These are phyloP conservation scores for Thymelicus lineola DNA, from an alignment of 2,888 invertebrate genomes.

Conservation along the genomic window DNA sequence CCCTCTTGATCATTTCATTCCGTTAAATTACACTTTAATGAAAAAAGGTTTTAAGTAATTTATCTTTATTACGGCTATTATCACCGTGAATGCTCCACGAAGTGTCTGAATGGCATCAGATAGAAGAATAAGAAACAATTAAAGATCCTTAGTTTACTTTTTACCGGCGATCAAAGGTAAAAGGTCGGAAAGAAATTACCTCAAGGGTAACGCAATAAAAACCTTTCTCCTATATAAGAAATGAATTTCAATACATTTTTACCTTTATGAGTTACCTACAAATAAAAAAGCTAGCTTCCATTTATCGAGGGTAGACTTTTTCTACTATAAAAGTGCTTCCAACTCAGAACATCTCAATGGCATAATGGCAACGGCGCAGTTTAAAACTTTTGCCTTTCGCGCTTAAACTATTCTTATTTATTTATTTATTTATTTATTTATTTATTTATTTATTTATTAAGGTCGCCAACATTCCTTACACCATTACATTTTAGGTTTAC, in stretches of 20 bases:
- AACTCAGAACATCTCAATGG: constrained; percentile 32
- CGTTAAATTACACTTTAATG: constrained; percentile 14
- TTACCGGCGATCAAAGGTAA: constrained; percentile 29
- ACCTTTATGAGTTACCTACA: constrained; percentile 9
- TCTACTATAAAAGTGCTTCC: constrained; percentile 29
- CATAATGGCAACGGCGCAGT: constrained; percentile 29
- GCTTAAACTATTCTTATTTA: constrained; percentile 33
- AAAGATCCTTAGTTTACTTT: constrained; percentile 32
- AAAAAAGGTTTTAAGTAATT: constrained; percentile 31
- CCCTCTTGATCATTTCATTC: constrained; percentile 8
- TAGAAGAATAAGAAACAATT: constrained; percentile 35
- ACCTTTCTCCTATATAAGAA: constrained; percentile 10
- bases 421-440: too few relatives aligned
- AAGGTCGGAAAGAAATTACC: constrained; percentile 26
- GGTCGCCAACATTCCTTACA: too few relatives aligned
- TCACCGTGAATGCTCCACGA: constrained; percentile 23
- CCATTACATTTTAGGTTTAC: too few relatives aligned
- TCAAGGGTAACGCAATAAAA: constrained; percentile 15
- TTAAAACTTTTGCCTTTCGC: constrained; percentile 31
- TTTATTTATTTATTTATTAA: too few relatives aligned
- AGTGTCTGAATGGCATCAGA: constrained; percentile 32
- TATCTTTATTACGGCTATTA: constrained; percentile 33
- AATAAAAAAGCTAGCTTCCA: constrained; percentile 8
- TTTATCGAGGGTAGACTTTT: constrained; percentile 23
- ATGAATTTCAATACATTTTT: constrained; percentile 19